These are phyloP conservation scores for Hydrozoanthus gracilis DNA, from an alignment of 92 coral and sea anemone species.

Conservation along the genomic window DNA sequence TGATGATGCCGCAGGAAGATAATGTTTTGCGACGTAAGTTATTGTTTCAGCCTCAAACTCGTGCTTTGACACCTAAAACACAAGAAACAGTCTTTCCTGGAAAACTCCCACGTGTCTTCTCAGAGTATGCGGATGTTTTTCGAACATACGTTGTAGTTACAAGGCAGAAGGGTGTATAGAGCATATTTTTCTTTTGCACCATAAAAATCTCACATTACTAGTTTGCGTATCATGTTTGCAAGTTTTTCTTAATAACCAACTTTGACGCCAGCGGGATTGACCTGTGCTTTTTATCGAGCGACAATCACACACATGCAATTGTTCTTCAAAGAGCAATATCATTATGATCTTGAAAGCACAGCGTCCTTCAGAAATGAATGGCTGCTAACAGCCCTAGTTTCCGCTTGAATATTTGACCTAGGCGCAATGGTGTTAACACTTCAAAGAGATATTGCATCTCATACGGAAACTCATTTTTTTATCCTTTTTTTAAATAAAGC, in stretches of 20 bases:
- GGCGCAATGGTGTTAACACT: no score
- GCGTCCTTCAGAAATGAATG: slow-evolving; percentile 6
- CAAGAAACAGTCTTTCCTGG: not conserved
- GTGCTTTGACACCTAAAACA: not conserved
- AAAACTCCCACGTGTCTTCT: not conserved
- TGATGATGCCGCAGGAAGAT: not conserved
- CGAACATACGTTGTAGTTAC: no score
- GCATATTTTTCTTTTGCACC: not conserved
- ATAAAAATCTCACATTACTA: not conserved
- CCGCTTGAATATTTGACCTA: slow-evolving; percentile 14
- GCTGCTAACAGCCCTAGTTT: slow-evolving; percentile 4
- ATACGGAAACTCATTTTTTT: not conserved
- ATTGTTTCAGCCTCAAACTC: not conserved
- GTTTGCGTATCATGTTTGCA: not conserved
- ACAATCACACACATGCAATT: slow-evolving; percentile 9
- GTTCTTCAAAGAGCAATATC: slow-evolving; percentile 6
- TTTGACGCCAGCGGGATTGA: not conserved
- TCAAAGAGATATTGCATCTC: slow-evolving; percentile 4
- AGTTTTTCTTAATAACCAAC: not conserved
- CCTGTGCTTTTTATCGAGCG: not conserved
- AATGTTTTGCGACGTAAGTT: not conserved
- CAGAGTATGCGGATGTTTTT: slow-evolving; percentile 21
- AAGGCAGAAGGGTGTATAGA: no score
- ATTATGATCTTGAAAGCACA: not conserved
- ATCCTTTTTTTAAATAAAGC: no score